Conservation (phyloP, 2,888 invertebrate genomes). For the Cordilura impudica region DNA sequence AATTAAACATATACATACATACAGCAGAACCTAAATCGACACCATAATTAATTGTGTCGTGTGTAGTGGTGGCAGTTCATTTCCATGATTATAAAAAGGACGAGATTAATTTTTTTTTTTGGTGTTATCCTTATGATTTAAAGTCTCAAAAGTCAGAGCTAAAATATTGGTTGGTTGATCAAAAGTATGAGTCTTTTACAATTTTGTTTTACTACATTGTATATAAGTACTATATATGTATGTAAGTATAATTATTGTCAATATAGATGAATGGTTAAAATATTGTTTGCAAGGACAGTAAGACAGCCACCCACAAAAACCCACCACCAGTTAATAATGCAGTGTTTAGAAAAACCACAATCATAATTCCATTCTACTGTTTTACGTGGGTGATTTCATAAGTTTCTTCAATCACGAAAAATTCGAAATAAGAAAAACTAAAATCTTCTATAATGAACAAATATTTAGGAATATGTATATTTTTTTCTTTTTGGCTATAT, state of each 20-base stretch:
- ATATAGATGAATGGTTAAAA: conserved; percentile 9
- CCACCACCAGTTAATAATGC: neutral
- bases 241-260: too few species aligned
- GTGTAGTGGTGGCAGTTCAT: neutral
- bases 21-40: conserved; percentile 6
- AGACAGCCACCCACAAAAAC: neutral
- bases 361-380: conserved; percentile 22
- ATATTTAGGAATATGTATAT: too few species aligned
- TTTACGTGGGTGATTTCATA: conserved; percentile 5
- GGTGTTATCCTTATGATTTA: too few species aligned
- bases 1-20: neutral
- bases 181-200: neutral
- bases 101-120: neutral
- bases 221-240: too few species aligned
- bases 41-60: conserved; percentile 28
- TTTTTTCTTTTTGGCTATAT: too few species aligned
- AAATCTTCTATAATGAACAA: too few species aligned
- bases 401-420: neutral
- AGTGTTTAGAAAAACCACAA: conserved; percentile 30
- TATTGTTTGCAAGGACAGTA: conserved; percentile 18
- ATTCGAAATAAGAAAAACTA: too few species aligned
- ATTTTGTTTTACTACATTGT: conserved; percentile 1
- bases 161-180: neutral
- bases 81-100: conserved; percentile 1
- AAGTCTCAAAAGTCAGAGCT: neutral